Evolutionary conservation across 1,140 invertebrate genomes (phyloP), one percentile per base, ranked within the genome.

Genomic region (Nephila pilipes): DNA sequence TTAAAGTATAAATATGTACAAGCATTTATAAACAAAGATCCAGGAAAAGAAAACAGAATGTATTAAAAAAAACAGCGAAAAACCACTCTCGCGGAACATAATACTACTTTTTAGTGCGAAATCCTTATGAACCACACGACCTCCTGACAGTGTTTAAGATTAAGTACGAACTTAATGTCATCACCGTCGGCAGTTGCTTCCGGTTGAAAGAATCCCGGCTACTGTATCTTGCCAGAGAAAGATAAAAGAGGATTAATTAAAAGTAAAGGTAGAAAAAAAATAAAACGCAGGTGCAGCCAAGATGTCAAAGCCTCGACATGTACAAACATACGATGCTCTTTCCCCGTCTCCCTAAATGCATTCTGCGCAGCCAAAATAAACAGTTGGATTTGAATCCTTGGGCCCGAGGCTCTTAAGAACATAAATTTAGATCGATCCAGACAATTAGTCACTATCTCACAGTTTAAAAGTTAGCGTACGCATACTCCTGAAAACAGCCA

Each of bases 181-280:
- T 55, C 38, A 6, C 25, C 38, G 80, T 55, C 46, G 46, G 80
- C 80, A 81, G 80, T 54, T 81, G 38, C 25, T 54, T 46, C 69
- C 12, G 46, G 36, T 54, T n/a, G 20, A 29, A 46, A 54, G 38
- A 36, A 14, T 25, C 3, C 22, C 38, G 12, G 1, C 80, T 55
- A 54, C 80, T 14, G n/a, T 46, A 54, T 55, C 36, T 55, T 54
- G 80, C 80, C 80, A 81, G 22, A 46, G 38, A 25, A 54, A 54
- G 80, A 81, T 75, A 75, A 75, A 75, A 18, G 25, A 75, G 29
- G 29, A 75, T 75, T 75, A 75, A 75, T 75, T 75, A 75, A 75
- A 75, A 75, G 32, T 18, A 75, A 36, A 25, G 63, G 25, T 4
- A 10, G 29, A 36, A 75, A 69, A 75, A 36, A 75, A 36, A 75